Evolutionary conservation across 2,113 vertebrate genomes (phyloP).

Genomic region (Pelodiscus sinensis): DNA sequence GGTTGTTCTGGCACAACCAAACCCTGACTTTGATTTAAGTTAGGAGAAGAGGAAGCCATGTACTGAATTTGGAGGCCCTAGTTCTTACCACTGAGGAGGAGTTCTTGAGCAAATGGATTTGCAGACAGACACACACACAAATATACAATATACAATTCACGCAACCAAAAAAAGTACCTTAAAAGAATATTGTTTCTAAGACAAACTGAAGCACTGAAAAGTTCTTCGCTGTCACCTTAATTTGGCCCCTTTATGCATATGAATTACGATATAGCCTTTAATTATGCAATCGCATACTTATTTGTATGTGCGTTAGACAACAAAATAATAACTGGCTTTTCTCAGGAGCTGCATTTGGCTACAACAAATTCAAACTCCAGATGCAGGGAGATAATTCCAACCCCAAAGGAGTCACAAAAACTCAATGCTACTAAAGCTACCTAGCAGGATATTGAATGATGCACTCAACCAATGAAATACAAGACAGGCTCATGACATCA

Average conservation of each 20-base stretch:
- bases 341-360: accelerated
- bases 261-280: background rate
- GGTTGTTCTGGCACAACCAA: no score
- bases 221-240: background rate
- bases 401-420: background rate
- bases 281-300: accelerated
- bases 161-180: background rate
- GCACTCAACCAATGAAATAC: background rate
- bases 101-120: no score
- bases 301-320: background rate
- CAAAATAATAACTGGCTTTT: background rate
- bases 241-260: accelerated
- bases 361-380: background rate
- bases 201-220: background rate
- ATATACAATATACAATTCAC: background rate
- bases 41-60: no score
- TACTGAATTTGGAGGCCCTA: no score
- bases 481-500: background rate
- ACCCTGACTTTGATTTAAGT: no score
- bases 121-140: no score
- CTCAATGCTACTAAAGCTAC: background rate
- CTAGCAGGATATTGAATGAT: background rate
- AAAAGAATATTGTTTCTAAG: background rate
- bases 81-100: no score
- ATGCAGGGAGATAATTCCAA: background rate